Evolutionary conservation across 2,797 vertebrate genomes (phyloP).

Genomic region (Gobionotothen gibberifrons): DNA sequence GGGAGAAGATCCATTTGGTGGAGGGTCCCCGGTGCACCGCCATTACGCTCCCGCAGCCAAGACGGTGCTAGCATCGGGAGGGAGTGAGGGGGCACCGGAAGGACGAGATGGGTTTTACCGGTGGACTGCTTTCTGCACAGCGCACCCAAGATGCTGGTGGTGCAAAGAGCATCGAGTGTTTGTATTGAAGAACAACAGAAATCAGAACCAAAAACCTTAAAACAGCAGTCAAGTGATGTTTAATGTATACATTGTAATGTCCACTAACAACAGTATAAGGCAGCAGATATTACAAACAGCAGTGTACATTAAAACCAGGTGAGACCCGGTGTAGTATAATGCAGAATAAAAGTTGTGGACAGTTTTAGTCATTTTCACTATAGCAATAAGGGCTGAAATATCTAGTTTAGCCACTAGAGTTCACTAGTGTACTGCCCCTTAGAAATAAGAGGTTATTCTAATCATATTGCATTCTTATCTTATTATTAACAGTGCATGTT

Average conservation of each 20-base stretch:
- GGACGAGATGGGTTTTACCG: constrained; percentile 31
- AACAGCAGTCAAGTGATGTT: too few relatives aligned
- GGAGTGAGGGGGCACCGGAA: constrained; percentile 68
- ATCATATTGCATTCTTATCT: neutral
- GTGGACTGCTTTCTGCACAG: neutral
- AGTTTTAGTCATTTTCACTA: neutral
- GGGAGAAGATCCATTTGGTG: constrained; percentile 96
- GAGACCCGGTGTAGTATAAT: too few relatives aligned
- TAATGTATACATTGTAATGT: too few relatives aligned
- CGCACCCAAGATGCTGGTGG: constrained; percentile 14
- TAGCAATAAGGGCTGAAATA: neutral
- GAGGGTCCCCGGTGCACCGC: constrained; percentile 87
- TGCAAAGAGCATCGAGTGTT: neutral
- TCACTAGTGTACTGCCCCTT: neutral
- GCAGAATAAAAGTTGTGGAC: too few relatives aligned
- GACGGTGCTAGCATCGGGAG: constrained; percentile 73
- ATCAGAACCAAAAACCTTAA: too few relatives aligned
- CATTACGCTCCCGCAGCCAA: constrained; percentile 86
- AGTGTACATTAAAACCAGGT: too few relatives aligned
- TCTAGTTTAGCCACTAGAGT: neutral
- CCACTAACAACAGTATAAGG: too few relatives aligned
- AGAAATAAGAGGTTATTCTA: neutral
- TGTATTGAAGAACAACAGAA: too few relatives aligned
- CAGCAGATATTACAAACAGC: too few relatives aligned
- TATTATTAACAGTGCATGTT: neutral